These are phyloP conservation scores for Actinostola sp. DNA, from an alignment of 92 coral and sea anemone genomes.

Conservation along the genomic window DNA sequence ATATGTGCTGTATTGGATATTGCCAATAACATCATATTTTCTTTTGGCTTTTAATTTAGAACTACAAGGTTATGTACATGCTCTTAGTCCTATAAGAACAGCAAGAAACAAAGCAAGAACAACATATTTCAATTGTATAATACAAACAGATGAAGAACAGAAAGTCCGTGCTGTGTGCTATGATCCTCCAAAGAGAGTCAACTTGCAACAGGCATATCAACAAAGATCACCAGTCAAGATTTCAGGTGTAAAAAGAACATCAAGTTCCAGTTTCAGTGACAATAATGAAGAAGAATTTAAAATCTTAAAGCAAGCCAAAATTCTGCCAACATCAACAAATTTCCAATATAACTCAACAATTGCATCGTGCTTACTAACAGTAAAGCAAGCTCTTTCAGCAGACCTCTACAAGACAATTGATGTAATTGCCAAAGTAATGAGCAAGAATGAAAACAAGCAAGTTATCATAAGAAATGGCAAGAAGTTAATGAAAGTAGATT, in stretches of 20 bases:
- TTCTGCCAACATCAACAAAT: constrained; percentile 29
- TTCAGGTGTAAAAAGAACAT: constrained; percentile 50
- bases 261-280: constrained; percentile 42
- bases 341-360: constrained; percentile 35
- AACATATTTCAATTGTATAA: constrained; percentile 61
- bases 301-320: constrained; percentile 66
- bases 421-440: constrained; percentile 59
- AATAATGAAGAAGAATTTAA: constrained; percentile 43
- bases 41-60: not conserved
- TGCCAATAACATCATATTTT: too few species aligned
- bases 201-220: constrained; percentile 62
- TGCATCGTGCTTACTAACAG: constrained; percentile 51
- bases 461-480: constrained; percentile 47
- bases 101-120: constrained; percentile 44
- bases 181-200: constrained; percentile 66
- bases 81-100: constrained; percentile 42
- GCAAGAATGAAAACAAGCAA: constrained; percentile 64
- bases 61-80: constrained; percentile 38
- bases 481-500: constrained; percentile 56
- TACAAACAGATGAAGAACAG: constrained; percentile 59
- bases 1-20: too few species aligned
- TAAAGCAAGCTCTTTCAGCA: constrained; percentile 56
- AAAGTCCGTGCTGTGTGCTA: constrained; percentile 66
- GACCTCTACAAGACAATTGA: constrained; percentile 58
- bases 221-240: constrained; percentile 66